Conservation (phyloP, 64 coral and sea anemone genomes). For the Platygyra sinensis region DNA sequence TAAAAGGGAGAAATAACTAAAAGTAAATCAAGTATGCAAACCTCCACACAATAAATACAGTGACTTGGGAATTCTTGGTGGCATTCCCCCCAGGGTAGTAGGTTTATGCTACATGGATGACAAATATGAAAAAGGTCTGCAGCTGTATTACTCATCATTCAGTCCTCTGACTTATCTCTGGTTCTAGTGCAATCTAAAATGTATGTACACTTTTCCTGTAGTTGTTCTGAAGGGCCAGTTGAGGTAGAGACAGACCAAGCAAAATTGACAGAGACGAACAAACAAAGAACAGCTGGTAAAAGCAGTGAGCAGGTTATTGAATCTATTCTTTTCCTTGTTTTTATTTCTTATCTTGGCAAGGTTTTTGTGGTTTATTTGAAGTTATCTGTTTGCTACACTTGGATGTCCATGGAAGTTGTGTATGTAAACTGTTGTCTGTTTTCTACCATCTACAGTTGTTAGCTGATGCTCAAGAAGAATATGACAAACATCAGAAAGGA, state of each 20-base stretch:
- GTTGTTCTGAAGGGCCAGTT: slow-evolving; percentile 58
- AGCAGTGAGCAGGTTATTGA: slow-evolving; percentile 14
- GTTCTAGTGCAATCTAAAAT: not conserved
- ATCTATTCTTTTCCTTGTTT: not conserved
- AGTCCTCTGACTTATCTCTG: not conserved
- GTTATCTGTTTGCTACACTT: not conserved
- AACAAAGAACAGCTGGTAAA: slow-evolving; percentile 7
- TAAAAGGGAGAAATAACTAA: too few relatives aligned
- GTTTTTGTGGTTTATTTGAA: not conserved
- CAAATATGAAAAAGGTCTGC: too few relatives aligned
- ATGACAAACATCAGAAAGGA: slow-evolving; percentile 69
- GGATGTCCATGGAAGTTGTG: too few relatives aligned
- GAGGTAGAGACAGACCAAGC: slow-evolving; percentile 31
- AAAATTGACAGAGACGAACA: slow-evolving; percentile 49
- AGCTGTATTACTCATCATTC: not conserved
- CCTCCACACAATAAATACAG: too few relatives aligned
- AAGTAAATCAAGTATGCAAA: too few relatives aligned
- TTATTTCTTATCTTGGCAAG: not conserved
- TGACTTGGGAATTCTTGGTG: too few relatives aligned
- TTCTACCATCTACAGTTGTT: too few relatives aligned
- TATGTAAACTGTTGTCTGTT: too few relatives aligned
- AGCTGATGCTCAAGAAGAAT: slow-evolving; percentile 68
- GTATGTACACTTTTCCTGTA: not conserved
- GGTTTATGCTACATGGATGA: too few relatives aligned
- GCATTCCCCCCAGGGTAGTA: too few relatives aligned